phyloP scores from a whole-genome alignment of 2,888 invertebrate genomes.

The Isoperla grammatica region DNA sequence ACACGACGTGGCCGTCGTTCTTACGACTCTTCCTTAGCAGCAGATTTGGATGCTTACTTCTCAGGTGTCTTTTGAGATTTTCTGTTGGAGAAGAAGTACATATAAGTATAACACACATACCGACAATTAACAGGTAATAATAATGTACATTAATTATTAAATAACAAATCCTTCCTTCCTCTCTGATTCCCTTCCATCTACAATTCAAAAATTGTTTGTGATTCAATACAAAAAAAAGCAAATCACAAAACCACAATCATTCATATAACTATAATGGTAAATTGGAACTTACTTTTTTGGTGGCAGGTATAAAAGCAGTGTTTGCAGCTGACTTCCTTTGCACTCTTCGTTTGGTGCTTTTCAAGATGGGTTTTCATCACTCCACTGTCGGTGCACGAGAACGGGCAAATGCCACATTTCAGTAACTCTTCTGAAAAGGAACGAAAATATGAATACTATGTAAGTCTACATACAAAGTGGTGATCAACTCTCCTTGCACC shows the following conservation, averaged over 20 bases:
- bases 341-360: constrained; percentile 16
- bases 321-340: constrained; percentile 23
- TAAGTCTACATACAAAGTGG: no score
- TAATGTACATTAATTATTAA: no score
- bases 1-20: neutral
- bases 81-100: constrained; percentile 29
- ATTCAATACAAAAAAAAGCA: no score
- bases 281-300: constrained; percentile 18
- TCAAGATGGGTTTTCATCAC: constrained; percentile 24
- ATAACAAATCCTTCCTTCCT: neutral
- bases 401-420: constrained; percentile 27
- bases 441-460: no score
- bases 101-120: no score
- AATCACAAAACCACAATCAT: no score
- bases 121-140: no score
- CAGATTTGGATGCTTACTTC: constrained; percentile 37
- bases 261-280: no score
- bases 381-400: constrained; percentile 15
- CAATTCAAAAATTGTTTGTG: neutral
- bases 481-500: no score
- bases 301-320: constrained; percentile 24
- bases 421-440: constrained; percentile 23
- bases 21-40: constrained; percentile 10
- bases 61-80: constrained; percentile 37
- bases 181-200: no score